Base-by-base conservation (phyloP, 92 coral and sea anemone species). In the Porites cylindrica region DNA sequence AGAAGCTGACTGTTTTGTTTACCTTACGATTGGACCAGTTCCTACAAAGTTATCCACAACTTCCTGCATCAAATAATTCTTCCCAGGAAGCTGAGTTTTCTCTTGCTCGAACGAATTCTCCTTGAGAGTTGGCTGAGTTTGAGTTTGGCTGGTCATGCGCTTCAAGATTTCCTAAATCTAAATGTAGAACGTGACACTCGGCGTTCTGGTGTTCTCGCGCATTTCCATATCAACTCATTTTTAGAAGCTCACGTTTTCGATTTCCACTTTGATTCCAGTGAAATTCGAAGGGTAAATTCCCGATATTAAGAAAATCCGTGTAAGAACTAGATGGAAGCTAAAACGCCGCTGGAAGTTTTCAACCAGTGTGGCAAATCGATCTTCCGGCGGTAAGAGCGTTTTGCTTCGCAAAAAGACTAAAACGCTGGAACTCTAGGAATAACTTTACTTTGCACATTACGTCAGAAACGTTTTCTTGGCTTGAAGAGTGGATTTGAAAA, bases 111-210 rank as follows among this genome's bases (percentile, higher is more conserved):
- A 26, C 60, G 11, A 52, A n/a, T 51, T 38, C 50, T 13, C 50
- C n/a, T 59, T 58, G 70, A 12, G 53, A 18, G 85, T 32, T 69
- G 58, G n/a, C n/a, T n/a, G n/a, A n/a, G n/a, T n/a, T n/a, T n/a
- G 70, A 70, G 58, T 50, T 66, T 20, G 50, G 10, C 47, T 19
- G n/a, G n/a, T 72, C 56, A 43, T 59, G 78, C 38, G 38, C 58
- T n/a, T 21, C 70, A 72, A 82, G 78, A 23, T n/a, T 38, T 38
- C 47, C 47, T 4, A 38, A 38, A 38, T 38, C 12, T 56, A 38
- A 38, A 38, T 38, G 3, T 56, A 56, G 61, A 56, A 56, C 78
- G 86, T 82, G 86, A 82, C 86, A 82, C 29, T 12, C 43, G 32
- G 56, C n/a, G 51, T 14, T 51, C 60, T 5, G 7, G 32, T 10